Percentiles rank a stretch among this genome's conserved stretches.
Evolutionary conservation across 2,888 invertebrate genomes (phyloP).

Genomic region (Phlogophora meticulosa): DNA sequence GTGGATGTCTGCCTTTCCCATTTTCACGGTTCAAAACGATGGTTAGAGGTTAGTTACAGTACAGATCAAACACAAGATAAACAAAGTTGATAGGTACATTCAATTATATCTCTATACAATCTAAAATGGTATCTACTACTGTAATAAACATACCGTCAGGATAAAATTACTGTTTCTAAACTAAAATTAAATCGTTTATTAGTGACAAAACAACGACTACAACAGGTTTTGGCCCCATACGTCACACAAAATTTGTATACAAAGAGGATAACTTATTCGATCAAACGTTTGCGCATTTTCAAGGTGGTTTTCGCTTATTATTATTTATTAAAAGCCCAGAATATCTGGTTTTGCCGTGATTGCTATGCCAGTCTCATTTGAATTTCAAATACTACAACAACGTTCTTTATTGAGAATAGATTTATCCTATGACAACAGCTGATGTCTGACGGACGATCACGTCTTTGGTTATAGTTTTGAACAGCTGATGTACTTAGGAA

Average conservation of each 20-base stretch:
- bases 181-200: slow-evolving; percentile 6
- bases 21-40: not conserved
- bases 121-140: slow-evolving; percentile 8
- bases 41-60: slow-evolving; percentile 37
- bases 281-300: slow-evolving; percentile 44
- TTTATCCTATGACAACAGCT: slow-evolving; percentile 46
- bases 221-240: slow-evolving; percentile 39
- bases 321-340: slow-evolving; percentile 46
- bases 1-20: slow-evolving; percentile 2
- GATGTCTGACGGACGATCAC: slow-evolving; percentile 29
- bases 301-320: slow-evolving; percentile 47
- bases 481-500: slow-evolving; percentile 20
- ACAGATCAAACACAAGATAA: slow-evolving; percentile 41
- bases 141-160: not conserved
- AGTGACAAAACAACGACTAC: slow-evolving; percentile 20
- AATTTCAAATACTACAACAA: slow-evolving; percentile 60
- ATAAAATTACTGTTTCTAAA: slow-evolving; percentile 11
- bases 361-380: slow-evolving; percentile 58
- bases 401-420: slow-evolving; percentile 35
- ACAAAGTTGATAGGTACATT: slow-evolving; percentile 24
- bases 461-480: slow-evolving; percentile 36
- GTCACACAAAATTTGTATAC: slow-evolving; percentile 46
- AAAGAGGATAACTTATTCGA: slow-evolving; percentile 38
- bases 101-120: slow-evolving; percentile 18
- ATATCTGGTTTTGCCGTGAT: slow-evolving; percentile 61